Conservation (phyloP, 1,140 invertebrate genomes). For the Samia ricini region DNA sequence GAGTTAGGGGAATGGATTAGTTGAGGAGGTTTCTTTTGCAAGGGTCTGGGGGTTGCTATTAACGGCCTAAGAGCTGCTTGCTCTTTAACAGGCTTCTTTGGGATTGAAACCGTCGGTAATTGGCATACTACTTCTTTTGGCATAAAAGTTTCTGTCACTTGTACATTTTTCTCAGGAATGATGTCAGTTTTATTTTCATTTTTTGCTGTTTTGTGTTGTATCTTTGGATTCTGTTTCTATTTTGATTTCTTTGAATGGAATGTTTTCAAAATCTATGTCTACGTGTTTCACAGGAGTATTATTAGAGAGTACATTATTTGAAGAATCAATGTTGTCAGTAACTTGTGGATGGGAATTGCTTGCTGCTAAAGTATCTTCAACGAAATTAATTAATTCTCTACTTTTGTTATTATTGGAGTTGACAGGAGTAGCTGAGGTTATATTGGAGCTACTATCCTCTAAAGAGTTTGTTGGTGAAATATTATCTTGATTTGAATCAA, state of each 20-base stretch:
- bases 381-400: background rate
- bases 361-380: background rate
- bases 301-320: background rate
- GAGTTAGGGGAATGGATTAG: constrained; percentile 63
- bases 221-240: constrained; percentile 14
- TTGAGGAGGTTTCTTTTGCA: constrained; percentile 74
- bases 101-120: constrained; percentile 14
- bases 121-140: constrained; percentile 16
- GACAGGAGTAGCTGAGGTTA: background rate
- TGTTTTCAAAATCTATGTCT: constrained; percentile 35
- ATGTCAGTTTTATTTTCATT: constrained; percentile 33
- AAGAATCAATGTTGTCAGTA: background rate
- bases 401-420: constrained; percentile 3
- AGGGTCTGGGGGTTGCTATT: constrained; percentile 78
- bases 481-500: background rate
- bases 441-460: background rate
- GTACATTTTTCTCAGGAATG: constrained; percentile 26
- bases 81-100: constrained; percentile 69
- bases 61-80: constrained; percentile 75
- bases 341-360: background rate
- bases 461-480: background rate
- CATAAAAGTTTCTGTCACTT: constrained; percentile 15
- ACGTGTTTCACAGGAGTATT: constrained; percentile 14
- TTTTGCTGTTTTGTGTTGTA: constrained; percentile 25
- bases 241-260: constrained; percentile 34